Evolutionary conservation across 2,113 vertebrate genomes (phyloP).

Genomic region (Rutilus rutilus): DNA sequence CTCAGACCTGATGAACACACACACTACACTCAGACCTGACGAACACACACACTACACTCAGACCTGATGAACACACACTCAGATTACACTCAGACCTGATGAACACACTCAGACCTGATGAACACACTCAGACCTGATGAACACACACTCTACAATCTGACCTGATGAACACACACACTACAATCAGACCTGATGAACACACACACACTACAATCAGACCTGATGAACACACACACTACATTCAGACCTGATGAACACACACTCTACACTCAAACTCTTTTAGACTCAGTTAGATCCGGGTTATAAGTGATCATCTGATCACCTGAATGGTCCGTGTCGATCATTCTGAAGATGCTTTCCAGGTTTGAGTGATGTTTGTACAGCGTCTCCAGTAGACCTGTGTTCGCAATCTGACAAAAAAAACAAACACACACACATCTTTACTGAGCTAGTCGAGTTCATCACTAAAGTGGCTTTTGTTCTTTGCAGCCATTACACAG

Average conservation of each 20-base stretch:
- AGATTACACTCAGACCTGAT: slow-evolving; percentile 72
- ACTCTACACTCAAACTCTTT: no score
- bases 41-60: neutral
- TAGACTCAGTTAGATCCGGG: no score
- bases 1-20: no score
- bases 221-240: slow-evolving; percentile 64
- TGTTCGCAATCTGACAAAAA: slow-evolving; percentile 32
- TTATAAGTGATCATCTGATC: slow-evolving; percentile 54
- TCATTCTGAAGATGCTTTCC: slow-evolving; percentile 93
- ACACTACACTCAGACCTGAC: slow-evolving; percentile 78
- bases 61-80: no score
- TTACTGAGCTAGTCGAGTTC: no score
- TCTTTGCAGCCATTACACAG: no score
- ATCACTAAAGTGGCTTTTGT: neutral
- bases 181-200: no score
- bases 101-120: neutral
- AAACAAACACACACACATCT: neutral
- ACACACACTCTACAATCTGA: no score
- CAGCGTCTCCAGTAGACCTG: slow-evolving; percentile 87
- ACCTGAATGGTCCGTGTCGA: slow-evolving; percentile 94
- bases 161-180: no score
- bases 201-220: slow-evolving; percentile 70
- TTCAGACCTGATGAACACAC: no score
- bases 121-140: no score
- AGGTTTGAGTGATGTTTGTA: slow-evolving; percentile 91